Evolutionary conservation across 2,888 invertebrate species (phyloP), one percentile per base, ranked within the genome.

Genomic region (Argyra leucocephala): DNA sequence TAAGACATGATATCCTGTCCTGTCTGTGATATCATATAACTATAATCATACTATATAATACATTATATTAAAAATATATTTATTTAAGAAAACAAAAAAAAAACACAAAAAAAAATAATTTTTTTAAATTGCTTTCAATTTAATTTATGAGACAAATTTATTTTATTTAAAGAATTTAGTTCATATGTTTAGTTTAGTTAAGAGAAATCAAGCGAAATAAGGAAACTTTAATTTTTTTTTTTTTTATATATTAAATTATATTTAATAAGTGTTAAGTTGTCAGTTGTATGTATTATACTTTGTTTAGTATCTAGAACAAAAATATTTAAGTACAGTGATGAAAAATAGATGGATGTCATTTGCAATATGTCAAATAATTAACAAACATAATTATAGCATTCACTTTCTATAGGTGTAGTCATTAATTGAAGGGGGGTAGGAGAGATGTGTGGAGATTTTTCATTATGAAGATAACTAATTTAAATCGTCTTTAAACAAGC

Each of bases 141-240:
- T 48, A 48, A 48, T 48, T 48, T 48, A 48, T 48, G 48, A 48
- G 48, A 48, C 48, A 48, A 48, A 48, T 48, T 48, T 48, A 48
- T 48, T 48, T 48, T 48, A 48, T 48, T 48, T 48, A 48, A 48
- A 48, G 48, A 48, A 48, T 48, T 48, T 48, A 48, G 48, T 48
- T 48, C 48, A 48, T n/a, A n/a, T n/a, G 48, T 48, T 48, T 48
- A 48, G 48, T 48, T 48, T 18, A 48, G 18, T 48, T 18, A 48
- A 48, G 48, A 48, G 18, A 48, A 48, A 48, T 48, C 48, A 48
- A 48, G n/a, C 48, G 5, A 48, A 48, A 48, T 48, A 48, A 48
- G 48, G 48, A 48, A 48, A 48, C 48, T 48, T 48, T 48, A 48
- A 48, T 48, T 48, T 48, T n/a, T 15, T 48, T 48, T 48, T 9